Conservation (phyloP, 2,113 vertebrate species). For the Nyctibius bracteatus region DNA sequence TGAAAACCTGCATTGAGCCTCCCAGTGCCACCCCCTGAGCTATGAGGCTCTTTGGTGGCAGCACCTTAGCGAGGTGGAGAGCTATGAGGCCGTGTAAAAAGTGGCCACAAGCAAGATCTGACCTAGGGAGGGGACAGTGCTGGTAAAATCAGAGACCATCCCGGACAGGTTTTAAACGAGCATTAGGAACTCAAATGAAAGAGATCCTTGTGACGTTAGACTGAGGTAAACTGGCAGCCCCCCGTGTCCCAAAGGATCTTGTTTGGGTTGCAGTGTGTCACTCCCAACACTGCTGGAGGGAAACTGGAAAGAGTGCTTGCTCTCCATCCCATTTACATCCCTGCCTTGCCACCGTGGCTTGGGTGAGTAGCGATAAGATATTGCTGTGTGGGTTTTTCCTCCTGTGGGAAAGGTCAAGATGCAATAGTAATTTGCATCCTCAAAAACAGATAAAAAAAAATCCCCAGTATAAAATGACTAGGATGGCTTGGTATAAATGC, state of each 20-base stretch:
- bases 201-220: rapidly evolving
- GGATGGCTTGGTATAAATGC: neutral
- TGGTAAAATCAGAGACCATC: too few species aligned
- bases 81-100: neutral
- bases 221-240: neutral
- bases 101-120: too few species aligned
- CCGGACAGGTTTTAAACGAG: neutral
- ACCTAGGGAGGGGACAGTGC: too few species aligned
- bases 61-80: rapidly evolving
- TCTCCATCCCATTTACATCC: neutral
- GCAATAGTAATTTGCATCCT: rapidly evolving
- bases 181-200: neutral
- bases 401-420: neutral
- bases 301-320: neutral
- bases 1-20: rapidly evolving
- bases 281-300: neutral
- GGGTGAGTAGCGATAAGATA: neutral
- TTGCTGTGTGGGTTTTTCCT: neutral
- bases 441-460: neutral
- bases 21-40: neutral
- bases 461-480: rapidly evolving
- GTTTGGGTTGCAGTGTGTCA: neutral
- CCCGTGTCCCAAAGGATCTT: rapidly evolving
- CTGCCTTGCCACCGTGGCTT: neutral
- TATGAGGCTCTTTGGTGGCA: neutral